Percentiles rank a stretch among this genome's conserved stretches.
phyloP scores from a whole-genome alignment of 1,140 invertebrate species.

The Trachelipus rathkii region DNA sequence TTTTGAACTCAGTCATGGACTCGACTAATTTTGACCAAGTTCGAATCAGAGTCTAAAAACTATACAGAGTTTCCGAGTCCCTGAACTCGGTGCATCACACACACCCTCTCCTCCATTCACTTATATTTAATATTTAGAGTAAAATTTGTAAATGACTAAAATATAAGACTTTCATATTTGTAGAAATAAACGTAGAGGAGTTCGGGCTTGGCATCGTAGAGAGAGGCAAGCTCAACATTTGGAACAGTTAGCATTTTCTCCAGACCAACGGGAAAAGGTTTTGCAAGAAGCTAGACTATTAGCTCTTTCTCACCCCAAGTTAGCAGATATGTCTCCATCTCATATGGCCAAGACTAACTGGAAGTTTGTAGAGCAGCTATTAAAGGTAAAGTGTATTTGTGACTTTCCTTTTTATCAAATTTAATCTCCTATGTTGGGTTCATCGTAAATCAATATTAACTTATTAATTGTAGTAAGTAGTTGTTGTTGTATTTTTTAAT shows the following conservation, averaged over 20 bases:
- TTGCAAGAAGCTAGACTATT: constrained; percentile 39
- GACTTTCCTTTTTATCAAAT: not conserved
- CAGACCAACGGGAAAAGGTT: constrained; percentile 40
- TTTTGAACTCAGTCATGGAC: no score
- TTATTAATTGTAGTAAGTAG: no score
- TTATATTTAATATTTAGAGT: no score
- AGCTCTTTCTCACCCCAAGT: constrained; percentile 33
- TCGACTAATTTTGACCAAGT: no score
- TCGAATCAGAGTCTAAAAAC: no score
- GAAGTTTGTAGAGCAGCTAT: constrained; percentile 94
- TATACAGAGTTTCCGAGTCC: no score
- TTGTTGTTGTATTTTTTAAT: not conserved
- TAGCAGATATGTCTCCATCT: constrained; percentile 56
- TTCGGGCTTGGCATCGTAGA: constrained; percentile 49
- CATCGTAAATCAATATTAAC: not conserved
- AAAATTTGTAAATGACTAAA: no score
- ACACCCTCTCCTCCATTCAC: no score
- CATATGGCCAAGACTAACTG: constrained; percentile 96
- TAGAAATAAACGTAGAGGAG: constrained; percentile 43
- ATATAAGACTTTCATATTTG: constrained; percentile 19
- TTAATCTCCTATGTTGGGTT: not conserved
- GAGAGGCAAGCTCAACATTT: constrained; percentile 51
- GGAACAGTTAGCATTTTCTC: constrained; percentile 50
- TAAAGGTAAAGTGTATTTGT: constrained; percentile 67
- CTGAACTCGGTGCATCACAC: no score